Evolutionary conservation across 2,888 invertebrate genomes (phyloP).

Genomic region (Limnephilus lunatus): DNA sequence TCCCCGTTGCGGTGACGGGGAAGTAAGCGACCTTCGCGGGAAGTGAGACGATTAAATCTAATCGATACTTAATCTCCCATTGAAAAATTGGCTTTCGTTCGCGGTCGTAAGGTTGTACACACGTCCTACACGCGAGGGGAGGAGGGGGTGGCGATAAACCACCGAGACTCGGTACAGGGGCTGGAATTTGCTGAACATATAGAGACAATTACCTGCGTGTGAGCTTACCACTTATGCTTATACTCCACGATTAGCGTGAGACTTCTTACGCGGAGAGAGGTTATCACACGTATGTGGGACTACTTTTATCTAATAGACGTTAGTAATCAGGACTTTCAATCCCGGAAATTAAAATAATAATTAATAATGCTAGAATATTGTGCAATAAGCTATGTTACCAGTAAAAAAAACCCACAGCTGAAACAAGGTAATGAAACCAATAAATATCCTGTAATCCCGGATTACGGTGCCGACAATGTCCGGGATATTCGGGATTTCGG

Average conservation of each 20-base stretch:
- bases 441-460: too few species aligned
- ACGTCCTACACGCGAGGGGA: neutral
- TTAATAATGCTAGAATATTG: too few species aligned
- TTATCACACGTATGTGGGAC: neutral
- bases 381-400: too few species aligned
- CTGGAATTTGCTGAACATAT: neutral
- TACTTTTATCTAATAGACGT: neutral
- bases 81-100: neutral
- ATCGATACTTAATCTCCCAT: constrained; percentile 16
- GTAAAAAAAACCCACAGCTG: too few species aligned
- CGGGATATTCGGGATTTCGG: too few species aligned
- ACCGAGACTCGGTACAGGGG: neutral
- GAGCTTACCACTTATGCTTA: neutral
- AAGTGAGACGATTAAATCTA: constrained; percentile 3
- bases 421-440: too few species aligned
- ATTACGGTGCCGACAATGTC: too few species aligned
- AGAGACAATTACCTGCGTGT: neutral
- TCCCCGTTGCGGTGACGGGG: neutral
- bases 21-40: neutral
- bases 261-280: neutral
- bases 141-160: neutral
- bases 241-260: neutral
- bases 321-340: neutral
- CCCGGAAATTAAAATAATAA: too few species aligned
- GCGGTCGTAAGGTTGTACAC: constrained; percentile 12